These are phyloP conservation scores for Capitella teleta DNA, from an alignment of 1,140 invertebrate genomes.

Conservation along the genomic window DNA sequence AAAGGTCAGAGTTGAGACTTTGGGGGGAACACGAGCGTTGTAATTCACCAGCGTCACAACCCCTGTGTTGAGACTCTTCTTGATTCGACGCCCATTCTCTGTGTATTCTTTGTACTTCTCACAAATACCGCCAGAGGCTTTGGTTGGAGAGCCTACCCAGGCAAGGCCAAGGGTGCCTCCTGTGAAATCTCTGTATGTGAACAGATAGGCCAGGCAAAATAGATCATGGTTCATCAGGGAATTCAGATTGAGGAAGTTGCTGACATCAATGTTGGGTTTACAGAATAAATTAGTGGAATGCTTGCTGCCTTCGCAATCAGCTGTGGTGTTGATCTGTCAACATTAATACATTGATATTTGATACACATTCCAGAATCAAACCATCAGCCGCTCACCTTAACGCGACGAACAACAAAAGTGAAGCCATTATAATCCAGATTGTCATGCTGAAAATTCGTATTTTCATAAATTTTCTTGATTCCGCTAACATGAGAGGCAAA, in stretches of 20 bases:
- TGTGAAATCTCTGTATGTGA: slow-evolving; percentile 95
- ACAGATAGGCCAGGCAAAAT: slow-evolving; percentile 97
- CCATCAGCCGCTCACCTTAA: slow-evolving; percentile 56
- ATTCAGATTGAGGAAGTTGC: slow-evolving; percentile 96
- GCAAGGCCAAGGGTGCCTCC: slow-evolving; percentile 92
- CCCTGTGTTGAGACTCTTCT: slow-evolving; percentile 83
- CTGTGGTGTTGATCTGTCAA: slow-evolving; percentile 42
- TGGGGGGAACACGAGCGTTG: slow-evolving; percentile 76
- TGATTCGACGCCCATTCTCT: slow-evolving; percentile 3
- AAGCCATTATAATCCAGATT: slow-evolving; percentile 77
- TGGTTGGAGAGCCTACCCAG: slow-evolving; percentile 71
- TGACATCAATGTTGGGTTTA: slow-evolving; percentile 94
- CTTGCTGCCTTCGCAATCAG: slow-evolving; percentile 26
- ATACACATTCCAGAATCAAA: neutral
- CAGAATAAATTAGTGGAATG: slow-evolving; percentile 72
- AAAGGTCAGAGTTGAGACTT: slow-evolving; percentile 94
- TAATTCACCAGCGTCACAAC: slow-evolving; percentile 99
- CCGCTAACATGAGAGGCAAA: slow-evolving; percentile 97
- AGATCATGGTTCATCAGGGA: slow-evolving; percentile 92
- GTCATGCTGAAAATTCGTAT: slow-evolving; percentile 67
- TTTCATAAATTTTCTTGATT: slow-evolving; percentile 93
- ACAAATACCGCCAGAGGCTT: slow-evolving; percentile 6
- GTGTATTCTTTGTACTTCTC: neutral
- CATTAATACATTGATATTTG: neutral
- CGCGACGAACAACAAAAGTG: slow-evolving; percentile 94